A percentile compares a stretch with the other conserved stretches of the same genome.
Evolutionary conservation across 1,140 invertebrate species (phyloP).

Genomic region (Neodiprion pinetum): DNA sequence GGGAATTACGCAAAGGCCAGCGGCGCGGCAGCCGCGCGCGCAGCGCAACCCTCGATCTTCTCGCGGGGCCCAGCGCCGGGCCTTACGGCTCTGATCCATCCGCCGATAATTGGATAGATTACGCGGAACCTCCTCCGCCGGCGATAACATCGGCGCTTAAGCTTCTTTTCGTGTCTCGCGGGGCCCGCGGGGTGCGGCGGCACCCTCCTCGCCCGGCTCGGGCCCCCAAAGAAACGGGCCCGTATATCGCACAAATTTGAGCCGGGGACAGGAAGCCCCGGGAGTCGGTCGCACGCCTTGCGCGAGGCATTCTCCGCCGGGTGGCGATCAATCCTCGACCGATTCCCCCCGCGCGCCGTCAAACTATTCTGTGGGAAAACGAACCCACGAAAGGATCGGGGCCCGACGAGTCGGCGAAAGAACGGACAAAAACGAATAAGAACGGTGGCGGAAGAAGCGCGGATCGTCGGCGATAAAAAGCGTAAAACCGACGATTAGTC

Average conservation of each 20-base stretch:
- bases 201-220: neutral
- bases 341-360: neutral
- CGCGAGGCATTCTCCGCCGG: neutral
- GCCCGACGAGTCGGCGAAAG: neutral
- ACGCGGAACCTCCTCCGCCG: slow-evolving; percentile 53
- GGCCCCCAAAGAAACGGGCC: slow-evolving; percentile 27
- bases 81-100: slow-evolving; percentile 53
- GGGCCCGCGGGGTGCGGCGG: neutral
- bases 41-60: slow-evolving; percentile 11
- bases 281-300: neutral
- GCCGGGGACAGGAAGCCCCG: neutral
- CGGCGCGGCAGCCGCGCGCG: neutral
- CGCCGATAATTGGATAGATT: slow-evolving; percentile 62
- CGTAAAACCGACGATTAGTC: slow-evolving; percentile 57
- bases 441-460: neutral
- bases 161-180: slow-evolving; percentile 22
- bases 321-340: neutral
- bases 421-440: neutral
- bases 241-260: neutral
- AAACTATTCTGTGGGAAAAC: slow-evolving; percentile 50
- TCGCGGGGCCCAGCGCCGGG: slow-evolving; percentile 23
- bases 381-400: neutral
- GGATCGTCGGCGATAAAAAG: slow-evolving; percentile 42
- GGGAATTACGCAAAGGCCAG: slow-evolving; percentile 7
- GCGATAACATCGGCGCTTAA: slow-evolving; percentile 55